Evolutionary conservation across 2,113 vertebrate genomes (phyloP).

Genomic region (Terrapene triunguis): DNA sequence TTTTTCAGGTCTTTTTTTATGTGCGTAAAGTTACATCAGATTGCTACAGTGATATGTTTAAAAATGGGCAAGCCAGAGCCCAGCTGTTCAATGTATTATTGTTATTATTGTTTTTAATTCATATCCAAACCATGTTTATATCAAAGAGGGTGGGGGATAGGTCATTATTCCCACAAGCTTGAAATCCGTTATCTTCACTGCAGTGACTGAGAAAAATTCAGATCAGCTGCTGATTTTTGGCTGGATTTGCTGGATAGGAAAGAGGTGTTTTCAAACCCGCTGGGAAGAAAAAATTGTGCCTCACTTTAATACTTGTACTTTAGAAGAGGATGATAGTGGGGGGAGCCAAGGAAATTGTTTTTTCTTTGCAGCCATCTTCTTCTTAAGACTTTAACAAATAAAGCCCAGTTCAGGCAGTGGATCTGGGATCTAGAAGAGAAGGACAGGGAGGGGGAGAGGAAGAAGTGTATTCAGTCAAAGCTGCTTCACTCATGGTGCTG

Average conservation of each 20-base stretch:
- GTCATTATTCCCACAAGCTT: not conserved
- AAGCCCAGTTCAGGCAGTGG: constrained; percentile 8
- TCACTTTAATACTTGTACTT: constrained; percentile 29
- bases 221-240: constrained; percentile 26
- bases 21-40: not conserved
- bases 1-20: constrained; percentile 19
- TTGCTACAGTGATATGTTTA: constrained; percentile 27
- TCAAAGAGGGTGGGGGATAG: not conserved
- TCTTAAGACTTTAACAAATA: constrained; percentile 15
- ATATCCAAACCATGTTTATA: not conserved
- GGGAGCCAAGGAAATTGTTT: constrained; percentile 41
- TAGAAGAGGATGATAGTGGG: constrained; percentile 14
- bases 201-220: not conserved
- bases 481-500: fast-evolving
- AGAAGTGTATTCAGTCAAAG: not conserved
- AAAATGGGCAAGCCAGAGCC: constrained; percentile 20
- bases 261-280: constrained; percentile 40
- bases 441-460: not conserved
- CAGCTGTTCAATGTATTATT: not conserved
- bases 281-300: constrained; percentile 52
- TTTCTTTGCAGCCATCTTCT: constrained; percentile 52
- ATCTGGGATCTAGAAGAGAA: constrained; percentile 56
- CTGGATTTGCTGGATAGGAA: constrained; percentile 38
- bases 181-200: not conserved
- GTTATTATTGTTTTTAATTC: not conserved